phyloP scores from a whole-genome alignment of 2,888 invertebrate genomes.

The Andrena chrysosceles region DNA sequence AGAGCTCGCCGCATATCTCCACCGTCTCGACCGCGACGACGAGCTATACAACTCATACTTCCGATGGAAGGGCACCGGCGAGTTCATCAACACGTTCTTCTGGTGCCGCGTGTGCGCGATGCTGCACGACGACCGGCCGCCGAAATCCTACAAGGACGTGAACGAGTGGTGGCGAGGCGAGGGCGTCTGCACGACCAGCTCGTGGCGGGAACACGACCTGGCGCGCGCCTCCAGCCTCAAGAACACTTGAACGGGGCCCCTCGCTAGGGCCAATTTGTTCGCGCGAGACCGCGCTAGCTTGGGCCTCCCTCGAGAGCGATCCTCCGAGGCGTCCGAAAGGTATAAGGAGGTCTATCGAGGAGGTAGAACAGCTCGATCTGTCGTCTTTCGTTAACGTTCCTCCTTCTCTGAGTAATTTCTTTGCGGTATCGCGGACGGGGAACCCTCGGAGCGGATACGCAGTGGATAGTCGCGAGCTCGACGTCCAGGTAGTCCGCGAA shows the following conservation, averaged over 20 bases:
- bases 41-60: constrained; percentile 97
- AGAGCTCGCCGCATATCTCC: constrained; percentile 94
- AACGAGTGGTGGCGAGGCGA: constrained; percentile 97
- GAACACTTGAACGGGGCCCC: constrained; percentile 60
- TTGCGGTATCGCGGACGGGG: not conserved
- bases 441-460: not conserved
- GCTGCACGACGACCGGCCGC: constrained; percentile 89
- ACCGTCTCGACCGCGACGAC: constrained; percentile 94
- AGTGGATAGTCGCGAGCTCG: not conserved
- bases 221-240: constrained; percentile 52
- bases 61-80: constrained; percentile 97
- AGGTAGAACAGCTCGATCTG: not conserved
- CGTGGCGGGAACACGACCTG: constrained; percentile 87
- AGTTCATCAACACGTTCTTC: constrained; percentile 98
- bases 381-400: not conserved
- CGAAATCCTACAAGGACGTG: constrained; percentile 91
- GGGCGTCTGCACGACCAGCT: constrained; percentile 91
- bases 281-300: not conserved
- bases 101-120: constrained; percentile 96
- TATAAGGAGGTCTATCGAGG: not conserved
- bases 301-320: constrained; percentile 11
- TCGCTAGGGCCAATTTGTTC: not conserved
- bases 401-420: not conserved
- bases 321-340: constrained; percentile 8
- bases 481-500: constrained; percentile 2